Percentiles rank a stretch among this genome's conserved stretches.
Conservation (phyloP, 2,888 invertebrate genomes). For the Rhaphigaster nebulosa region DNA sequence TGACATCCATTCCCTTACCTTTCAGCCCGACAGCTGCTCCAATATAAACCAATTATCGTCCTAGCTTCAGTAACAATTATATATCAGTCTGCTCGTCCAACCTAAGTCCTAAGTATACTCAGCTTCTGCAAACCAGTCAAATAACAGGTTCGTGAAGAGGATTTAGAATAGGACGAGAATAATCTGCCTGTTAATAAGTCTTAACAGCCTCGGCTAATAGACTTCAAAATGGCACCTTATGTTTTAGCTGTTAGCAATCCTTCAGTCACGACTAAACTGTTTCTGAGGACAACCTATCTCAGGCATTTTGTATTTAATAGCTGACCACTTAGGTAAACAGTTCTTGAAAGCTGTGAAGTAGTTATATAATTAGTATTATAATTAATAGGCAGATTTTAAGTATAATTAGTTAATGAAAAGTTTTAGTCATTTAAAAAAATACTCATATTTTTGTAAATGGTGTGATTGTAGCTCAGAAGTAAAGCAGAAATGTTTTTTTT, state of each 20-base stretch:
- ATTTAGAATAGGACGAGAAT: neutral
- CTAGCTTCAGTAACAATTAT: neutral
- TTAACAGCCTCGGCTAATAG: constrained; percentile 3
- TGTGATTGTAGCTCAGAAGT: too few relatives aligned
- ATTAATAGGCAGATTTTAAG: neutral
- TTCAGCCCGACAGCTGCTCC: neutral
- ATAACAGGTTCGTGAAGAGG: neutral
- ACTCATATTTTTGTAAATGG: neutral
- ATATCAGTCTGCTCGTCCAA: neutral
- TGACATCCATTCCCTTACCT: constrained; percentile 2
- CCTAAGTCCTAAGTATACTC: neutral
- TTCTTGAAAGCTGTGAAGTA: neutral
- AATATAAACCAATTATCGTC: neutral
- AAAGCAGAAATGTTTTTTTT: too few relatives aligned
- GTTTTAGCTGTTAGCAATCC: constrained; percentile 3
- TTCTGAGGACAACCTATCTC: neutral
- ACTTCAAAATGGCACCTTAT: constrained; percentile 18
- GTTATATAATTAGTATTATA: neutral
- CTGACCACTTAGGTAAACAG: neutral
- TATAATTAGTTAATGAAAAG: neutral
- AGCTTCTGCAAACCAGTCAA: neutral
- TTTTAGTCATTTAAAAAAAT: neutral
- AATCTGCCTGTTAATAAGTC: constrained; percentile 31
- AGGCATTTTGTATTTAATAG: neutral
- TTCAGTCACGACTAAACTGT: neutral